These are phyloP conservation scores for Synanthedon myopaeformis DNA, from an alignment of 2,888 invertebrate genomes.

Conservation along the genomic window DNA sequence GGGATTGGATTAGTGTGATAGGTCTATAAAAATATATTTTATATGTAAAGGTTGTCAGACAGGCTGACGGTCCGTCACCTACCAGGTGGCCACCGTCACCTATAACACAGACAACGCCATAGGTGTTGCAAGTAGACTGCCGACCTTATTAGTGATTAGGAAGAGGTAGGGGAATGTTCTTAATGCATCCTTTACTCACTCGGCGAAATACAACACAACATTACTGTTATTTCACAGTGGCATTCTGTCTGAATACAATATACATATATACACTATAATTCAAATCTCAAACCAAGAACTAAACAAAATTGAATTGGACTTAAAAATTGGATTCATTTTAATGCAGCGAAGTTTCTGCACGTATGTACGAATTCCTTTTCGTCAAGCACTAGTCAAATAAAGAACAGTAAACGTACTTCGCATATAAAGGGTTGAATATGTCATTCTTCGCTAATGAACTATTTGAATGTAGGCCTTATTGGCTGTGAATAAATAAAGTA, in stretches of 20 bases:
- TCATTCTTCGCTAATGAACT: constrained; percentile 54
- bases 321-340: not conserved
- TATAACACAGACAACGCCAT: no score
- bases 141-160: no score
- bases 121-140: no score
- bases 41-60: no score
- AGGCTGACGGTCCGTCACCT: no score
- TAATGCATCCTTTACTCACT: no score
- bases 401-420: constrained; percentile 36
- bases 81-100: no score
- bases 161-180: no score
- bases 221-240: not conserved
- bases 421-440: constrained; percentile 53
- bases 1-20: no score
- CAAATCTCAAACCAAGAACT: not conserved
- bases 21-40: no score
- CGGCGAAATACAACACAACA: not conserved
- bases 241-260: not conserved
- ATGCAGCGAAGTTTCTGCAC: constrained; percentile 3
- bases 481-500: constrained; percentile 56
- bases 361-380: constrained; percentile 29
- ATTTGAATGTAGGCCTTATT: constrained; percentile 66
- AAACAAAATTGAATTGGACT: not conserved
- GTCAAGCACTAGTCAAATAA: constrained; percentile 46
- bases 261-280: not conserved